Evolutionary conservation across 1,140 invertebrate genomes (phyloP), one percentile per base, ranked within the genome.

Genomic region (Lasioglossum albipes): DNA sequence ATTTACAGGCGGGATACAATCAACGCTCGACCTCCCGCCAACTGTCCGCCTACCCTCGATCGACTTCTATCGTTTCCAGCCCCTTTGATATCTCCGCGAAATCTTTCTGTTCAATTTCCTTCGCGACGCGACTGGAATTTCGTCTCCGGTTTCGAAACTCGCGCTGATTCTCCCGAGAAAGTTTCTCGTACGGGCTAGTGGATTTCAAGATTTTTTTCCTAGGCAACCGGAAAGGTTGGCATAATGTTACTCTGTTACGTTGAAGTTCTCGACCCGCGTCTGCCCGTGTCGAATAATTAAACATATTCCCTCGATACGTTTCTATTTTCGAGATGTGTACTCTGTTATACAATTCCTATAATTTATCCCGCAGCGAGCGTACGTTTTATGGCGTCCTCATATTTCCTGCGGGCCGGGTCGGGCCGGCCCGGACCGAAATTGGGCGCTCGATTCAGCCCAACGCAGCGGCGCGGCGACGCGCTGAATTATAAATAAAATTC

Each of bases 1-100:
- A 74, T 79, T 74, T 79, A 74, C 71, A 65, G 52, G 49, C 70
- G 62, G 77, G 41, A 74, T 59, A 74, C 62, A 74, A 79, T 79
- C 70, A 74, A 79, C 62, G 77, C 27, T 49, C 49, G 62, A 27
- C 76, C 69, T 52, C 61, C 68, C 13, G 59, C 76, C 62, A 59
- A 5, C 59, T 18, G 7, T 9, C 16, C 6, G 3, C 52, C n/a
- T 31, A 45, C 65, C 45, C 64, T 36, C 49, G 77, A 79, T 73
- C 42, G 76, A 22, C 52, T 45, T 36, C 76, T 57, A 79, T 66
- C 61, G 6, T 31, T 31, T 52, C 20, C 69, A 31, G 52, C 49
- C 77, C 77, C 42, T 45, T 9, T 59, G 67, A 61, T 49, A 36
- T 57, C 41, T 36, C n/a, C 7, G n/a, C 9, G 41, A 22, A 27